A percentile compares a stretch with the other conserved stretches of the same genome.
Conservation (phyloP, 1,140 invertebrate genomes). For the Pentalonia nigronervosa region DNA sequence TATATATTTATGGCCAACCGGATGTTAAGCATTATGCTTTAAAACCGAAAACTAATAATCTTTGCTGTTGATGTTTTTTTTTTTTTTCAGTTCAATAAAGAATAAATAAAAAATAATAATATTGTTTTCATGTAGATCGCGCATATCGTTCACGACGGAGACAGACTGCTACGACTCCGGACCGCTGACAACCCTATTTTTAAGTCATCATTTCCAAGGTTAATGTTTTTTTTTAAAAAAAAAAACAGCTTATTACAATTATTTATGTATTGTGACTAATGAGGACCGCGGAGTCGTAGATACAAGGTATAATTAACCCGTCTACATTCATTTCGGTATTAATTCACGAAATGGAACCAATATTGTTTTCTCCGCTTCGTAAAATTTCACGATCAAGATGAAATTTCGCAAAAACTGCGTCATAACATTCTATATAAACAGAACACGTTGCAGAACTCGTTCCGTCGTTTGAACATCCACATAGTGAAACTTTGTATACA, state of each 20-base stretch:
- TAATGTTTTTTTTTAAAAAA: neutral
- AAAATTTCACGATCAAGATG: neutral
- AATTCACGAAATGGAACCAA: neutral
- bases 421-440: neutral
- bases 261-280: conserved; percentile 13
- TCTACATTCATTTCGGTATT: neutral
- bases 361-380: neutral
- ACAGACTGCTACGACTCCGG: neutral
- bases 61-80: no score
- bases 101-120: no score
- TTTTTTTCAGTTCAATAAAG: no score
- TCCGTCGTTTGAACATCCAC: neutral
- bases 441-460: neutral
- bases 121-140: neutral
- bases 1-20: no score
- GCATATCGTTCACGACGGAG: neutral
- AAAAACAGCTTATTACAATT: neutral
- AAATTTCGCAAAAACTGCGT: neutral
- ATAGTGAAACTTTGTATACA: neutral
- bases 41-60: no score
- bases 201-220: neutral
- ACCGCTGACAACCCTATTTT: conserved; percentile 2
- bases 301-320: neutral
- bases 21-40: no score
- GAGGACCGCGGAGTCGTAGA: neutral